A percentile compares a stretch with the other conserved stretches of the same genome.
phyloP scores from a whole-genome alignment of 1,140 invertebrate genomes.

The Gerris buenoi region DNA sequence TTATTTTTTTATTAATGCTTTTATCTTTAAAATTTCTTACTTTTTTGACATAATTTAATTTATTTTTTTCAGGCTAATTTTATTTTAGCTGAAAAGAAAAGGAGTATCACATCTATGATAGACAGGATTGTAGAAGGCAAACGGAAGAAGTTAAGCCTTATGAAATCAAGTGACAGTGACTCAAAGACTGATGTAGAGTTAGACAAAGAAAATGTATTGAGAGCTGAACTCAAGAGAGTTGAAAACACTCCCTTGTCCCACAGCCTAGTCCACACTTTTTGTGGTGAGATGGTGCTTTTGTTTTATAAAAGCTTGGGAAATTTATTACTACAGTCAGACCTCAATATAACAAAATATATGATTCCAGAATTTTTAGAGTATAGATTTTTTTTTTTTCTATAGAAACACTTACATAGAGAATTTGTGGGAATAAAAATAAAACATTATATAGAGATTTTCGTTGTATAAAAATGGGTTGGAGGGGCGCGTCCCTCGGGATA shows the following conservation, averaged over 20 bases:
- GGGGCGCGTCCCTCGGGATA: no score
- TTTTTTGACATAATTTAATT: neutral
- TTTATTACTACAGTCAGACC: no score
- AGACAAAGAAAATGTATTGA: slow-evolving; percentile 18
- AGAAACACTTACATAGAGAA: no score
- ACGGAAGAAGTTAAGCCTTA: slow-evolving; percentile 37
- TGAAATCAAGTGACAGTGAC: slow-evolving; percentile 27
- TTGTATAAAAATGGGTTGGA: no score
- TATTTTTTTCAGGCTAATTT: slow-evolving; percentile 30
- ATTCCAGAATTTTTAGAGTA: no score
- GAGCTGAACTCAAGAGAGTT: slow-evolving; percentile 18
- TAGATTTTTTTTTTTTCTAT: no score
- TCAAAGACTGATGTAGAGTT: slow-evolving; percentile 5
- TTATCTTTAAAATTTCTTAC: neutral
- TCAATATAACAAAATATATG: no score
- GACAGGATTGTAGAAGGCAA: slow-evolving; percentile 49
- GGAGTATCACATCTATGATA: slow-evolving; percentile 38
- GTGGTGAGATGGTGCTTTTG: slow-evolving; percentile 29
- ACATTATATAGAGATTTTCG: no score
- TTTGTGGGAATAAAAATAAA: no score
- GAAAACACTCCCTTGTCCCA: slow-evolving; percentile 20
- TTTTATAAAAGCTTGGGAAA: no score
- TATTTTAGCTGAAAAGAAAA: slow-evolving; percentile 40
- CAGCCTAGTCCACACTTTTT: slow-evolving; percentile 37
- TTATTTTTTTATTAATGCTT: neutral